phyloP scores from a whole-genome alignment of 64 coral and sea anemone genomes.

The Actinia equina region DNA sequence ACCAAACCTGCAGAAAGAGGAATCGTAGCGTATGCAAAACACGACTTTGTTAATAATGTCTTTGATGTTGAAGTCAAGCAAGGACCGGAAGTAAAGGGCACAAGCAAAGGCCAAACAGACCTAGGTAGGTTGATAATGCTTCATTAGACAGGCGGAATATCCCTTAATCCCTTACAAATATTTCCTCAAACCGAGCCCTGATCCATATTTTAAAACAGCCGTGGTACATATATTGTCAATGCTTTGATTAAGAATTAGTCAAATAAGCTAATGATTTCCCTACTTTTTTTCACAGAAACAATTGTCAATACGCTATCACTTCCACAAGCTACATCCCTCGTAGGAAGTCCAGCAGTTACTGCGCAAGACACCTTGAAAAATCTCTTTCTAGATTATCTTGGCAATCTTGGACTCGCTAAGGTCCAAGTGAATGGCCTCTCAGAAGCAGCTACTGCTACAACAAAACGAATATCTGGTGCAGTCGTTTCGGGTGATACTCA shows the following conservation, averaged over 20 bases:
- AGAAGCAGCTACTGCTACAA: not conserved
- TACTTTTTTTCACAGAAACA: not conserved
- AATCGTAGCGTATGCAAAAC: constrained; percentile 21
- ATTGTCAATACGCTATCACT: not conserved
- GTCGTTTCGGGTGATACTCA: not conserved
- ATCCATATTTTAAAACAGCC: too few relatives aligned
- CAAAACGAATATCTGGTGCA: not conserved
- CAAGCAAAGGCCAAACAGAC: not conserved
- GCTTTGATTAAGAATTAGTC: too few relatives aligned
- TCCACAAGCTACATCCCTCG: not conserved
- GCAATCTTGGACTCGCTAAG: not conserved
- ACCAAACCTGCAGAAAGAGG: not conserved
- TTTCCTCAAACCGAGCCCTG: too few relatives aligned
- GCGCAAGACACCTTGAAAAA: not conserved
- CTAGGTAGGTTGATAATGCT: constrained; percentile 3
- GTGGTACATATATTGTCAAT: too few relatives aligned
- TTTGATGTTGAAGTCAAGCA: not conserved
- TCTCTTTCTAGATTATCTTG: not conserved
- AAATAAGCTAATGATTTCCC: not conserved
- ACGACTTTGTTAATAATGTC: not conserved
- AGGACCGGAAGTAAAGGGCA: not conserved
- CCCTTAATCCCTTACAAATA: too few relatives aligned
- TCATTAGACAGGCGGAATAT: too few relatives aligned
- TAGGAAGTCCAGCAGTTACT: not conserved
- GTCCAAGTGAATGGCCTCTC: not conserved